Evolutionary conservation across 2,797 vertebrate genomes (phyloP), one percentile per base, ranked within the genome.

Genomic region (Lindbergichthys nudifrons): DNA sequence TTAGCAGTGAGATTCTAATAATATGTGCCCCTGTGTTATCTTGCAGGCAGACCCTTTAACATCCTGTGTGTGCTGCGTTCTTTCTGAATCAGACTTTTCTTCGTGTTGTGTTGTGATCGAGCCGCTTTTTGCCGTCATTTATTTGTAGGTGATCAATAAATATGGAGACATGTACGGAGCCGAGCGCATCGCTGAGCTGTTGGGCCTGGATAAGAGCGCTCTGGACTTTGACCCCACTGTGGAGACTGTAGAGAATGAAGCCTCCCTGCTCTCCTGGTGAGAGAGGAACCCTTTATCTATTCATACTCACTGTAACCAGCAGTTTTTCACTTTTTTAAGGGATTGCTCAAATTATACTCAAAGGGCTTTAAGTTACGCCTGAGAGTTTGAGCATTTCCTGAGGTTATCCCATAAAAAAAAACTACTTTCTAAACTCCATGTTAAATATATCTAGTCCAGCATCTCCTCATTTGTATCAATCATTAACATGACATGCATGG

Each of bases 171-270:
- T 99, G 77, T 99, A 99, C 0, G 98, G 98, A 77, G 96, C 96
- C 5, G 98, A 98, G 70, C 96, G 98, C 77, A 99, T 99, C 41
- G 98, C 97, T 54, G 98, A 99, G 92, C 97, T 99, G 48, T 47
- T 99, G 67, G 98, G 98, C 45, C 92, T 99, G 94, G 98, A 99
- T 73, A 98, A 98, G 92, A 99, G 94, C 21, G 96, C 97, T 46
- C 95, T 99, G 65, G 98, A 99, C 89, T 99, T 99, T 75, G 98
- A 98, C 88, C 98, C 98, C 18, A 94, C 98, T 0, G 95, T 97
- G 88, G 96, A 99, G 83, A 95, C 94, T 0, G 95, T 96, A 79
- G 94, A 94, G 62, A 96, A 95, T 84, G 97, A 96, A n/a, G 96
- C 97, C 0, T 98, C 98, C 5, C 93, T 99, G 75, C 75, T 97